These are phyloP conservation scores for Diadromus collaris DNA, from an alignment of 2,888 invertebrate genomes.

Conservation along the genomic window DNA sequence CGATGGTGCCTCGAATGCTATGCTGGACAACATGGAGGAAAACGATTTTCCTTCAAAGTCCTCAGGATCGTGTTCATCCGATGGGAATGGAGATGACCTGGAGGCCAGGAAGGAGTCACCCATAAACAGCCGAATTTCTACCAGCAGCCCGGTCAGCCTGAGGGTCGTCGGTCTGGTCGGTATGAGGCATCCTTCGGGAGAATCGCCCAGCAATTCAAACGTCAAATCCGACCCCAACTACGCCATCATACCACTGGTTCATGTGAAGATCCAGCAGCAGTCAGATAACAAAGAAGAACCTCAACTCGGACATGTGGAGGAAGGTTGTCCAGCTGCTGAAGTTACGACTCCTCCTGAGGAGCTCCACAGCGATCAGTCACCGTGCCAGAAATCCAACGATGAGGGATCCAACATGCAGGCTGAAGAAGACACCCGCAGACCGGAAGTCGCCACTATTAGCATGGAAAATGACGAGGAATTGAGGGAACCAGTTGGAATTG, in stretches of 20 bases:
- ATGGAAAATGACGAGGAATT: slow-evolving; percentile 30
- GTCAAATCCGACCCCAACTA: slow-evolving; percentile 6
- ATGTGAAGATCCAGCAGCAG: slow-evolving; percentile 51
- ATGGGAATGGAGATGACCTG: not conserved
- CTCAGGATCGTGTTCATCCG: not conserved
- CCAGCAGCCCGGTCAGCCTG: slow-evolving; percentile 39
- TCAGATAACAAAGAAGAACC: not conserved
- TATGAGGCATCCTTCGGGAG: slow-evolving; percentile 33
- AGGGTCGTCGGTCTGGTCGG: slow-evolving; percentile 48
- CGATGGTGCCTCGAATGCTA: not conserved
- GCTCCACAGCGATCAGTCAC: not conserved
- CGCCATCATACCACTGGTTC: slow-evolving; percentile 48
- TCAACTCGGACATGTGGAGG: not conserved
- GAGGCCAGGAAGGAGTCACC: not conserved
- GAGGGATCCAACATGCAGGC: not conserved
- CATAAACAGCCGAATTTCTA: slow-evolving; percentile 3
- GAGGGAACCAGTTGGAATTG: slow-evolving; percentile 24
- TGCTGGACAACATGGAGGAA: not conserved
- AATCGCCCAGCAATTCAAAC: not conserved
- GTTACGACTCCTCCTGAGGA: not conserved
- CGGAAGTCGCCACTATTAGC: not conserved
- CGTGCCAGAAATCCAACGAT: not conserved
- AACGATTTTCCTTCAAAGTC: not conserved
- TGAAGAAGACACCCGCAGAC: not conserved
- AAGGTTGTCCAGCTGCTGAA: slow-evolving; percentile 25